Conservation (phyloP, 1,140 invertebrate species). For the Ditylenchus dipsaci region DNA sequence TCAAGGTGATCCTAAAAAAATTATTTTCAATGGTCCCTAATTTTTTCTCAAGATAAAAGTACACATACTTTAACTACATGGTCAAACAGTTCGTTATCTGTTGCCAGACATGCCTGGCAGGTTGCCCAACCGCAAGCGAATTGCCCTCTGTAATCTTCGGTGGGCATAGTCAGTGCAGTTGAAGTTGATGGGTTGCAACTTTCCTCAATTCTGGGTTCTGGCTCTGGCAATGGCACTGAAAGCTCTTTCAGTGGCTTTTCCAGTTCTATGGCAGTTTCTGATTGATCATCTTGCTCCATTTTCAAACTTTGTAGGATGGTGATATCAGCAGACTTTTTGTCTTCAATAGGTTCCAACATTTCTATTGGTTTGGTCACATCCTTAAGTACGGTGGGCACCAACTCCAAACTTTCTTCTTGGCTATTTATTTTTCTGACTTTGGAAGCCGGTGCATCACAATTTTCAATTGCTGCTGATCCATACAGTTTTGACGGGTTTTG, state of each 20-base stretch:
- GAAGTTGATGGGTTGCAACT: too few species aligned
- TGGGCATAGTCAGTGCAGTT: not conserved
- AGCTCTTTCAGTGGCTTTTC: not conserved
- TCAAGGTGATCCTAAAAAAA: conserved; percentile 4
- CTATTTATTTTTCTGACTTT: too few species aligned
- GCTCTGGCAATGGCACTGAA: not conserved
- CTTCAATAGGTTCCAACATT: too few species aligned
- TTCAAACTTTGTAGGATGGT: too few species aligned
- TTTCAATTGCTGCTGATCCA: too few species aligned
- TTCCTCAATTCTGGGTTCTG: not conserved
- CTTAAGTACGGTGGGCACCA: too few species aligned
- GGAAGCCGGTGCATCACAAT: too few species aligned
- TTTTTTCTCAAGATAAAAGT: not conserved
- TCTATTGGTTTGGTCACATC: too few species aligned
- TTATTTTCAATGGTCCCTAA: not conserved
- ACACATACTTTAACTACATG: conserved; percentile 2
- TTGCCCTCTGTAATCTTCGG: not conserved
- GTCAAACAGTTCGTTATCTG: conserved; percentile 9
- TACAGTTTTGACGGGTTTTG: not conserved
- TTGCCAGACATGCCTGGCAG: not conserved
- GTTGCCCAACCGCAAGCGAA: not conserved
- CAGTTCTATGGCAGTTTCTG: too few species aligned
- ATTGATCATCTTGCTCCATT: too few species aligned
- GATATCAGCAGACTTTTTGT: too few species aligned
- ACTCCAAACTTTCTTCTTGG: too few species aligned